Percentiles rank a stretch among this genome's conserved stretches.
Evolutionary conservation across 2,888 invertebrate species (phyloP).

Genomic region (Chrysina gloriosa): DNA sequence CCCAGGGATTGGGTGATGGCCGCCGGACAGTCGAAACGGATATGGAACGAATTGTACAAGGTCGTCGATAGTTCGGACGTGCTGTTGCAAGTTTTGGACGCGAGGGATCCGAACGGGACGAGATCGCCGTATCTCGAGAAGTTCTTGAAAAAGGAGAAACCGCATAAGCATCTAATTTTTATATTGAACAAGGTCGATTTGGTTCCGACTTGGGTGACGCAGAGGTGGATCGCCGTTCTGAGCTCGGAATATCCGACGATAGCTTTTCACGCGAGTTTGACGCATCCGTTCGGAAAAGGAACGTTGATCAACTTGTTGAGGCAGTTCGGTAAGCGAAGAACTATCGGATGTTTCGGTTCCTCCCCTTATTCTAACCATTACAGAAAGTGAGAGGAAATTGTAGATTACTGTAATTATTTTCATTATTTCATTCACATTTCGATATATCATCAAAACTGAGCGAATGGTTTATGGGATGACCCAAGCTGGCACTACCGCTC

Average conservation of each 20-base stretch:
- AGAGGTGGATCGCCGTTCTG: constrained; percentile 95
- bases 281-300: constrained; percentile 98
- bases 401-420: too few relatives aligned
- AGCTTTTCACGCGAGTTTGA: constrained; percentile 98
- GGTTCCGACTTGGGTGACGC: constrained; percentile 98
- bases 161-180: constrained; percentile 97
- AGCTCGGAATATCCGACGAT: constrained; percentile 97
- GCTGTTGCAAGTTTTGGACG: constrained; percentile 94
- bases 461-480: too few relatives aligned
- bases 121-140: constrained; percentile 92
- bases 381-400: too few relatives aligned
- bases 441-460: too few relatives aligned
- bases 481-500: too few relatives aligned
- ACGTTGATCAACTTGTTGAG: constrained; percentile 94
- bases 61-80: constrained; percentile 99
- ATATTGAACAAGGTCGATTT: constrained; percentile 97
- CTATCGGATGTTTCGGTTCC: too few relatives aligned
- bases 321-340: constrained; percentile 84
- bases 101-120: constrained; percentile 97
- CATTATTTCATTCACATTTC: too few relatives aligned
- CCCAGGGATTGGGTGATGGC: constrained; percentile 94
- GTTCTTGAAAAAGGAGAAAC: constrained; percentile 92
- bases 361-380: too few relatives aligned
- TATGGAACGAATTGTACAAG: constrained; percentile 99
- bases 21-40: constrained; percentile 95